These are phyloP conservation scores for Melieria omissa DNA, from an alignment of 2,888 invertebrate genomes.

Conservation along the genomic window DNA sequence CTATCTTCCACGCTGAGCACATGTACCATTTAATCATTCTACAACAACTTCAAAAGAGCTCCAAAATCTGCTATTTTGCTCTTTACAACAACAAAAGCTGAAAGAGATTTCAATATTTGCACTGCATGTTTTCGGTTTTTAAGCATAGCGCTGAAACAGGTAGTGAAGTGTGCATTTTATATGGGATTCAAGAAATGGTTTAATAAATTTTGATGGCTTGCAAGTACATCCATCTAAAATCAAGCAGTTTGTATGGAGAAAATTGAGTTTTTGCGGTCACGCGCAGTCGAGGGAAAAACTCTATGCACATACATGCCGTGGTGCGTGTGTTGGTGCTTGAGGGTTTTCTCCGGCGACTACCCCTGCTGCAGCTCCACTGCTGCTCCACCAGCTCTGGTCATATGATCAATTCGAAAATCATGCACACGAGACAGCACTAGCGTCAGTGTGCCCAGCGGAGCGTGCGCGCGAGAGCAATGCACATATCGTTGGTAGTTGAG, in stretches of 20 bases:
- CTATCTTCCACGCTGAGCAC: too few relatives aligned
- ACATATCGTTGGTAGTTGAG: not conserved
- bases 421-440: conserved; percentile 12
- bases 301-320: conserved; percentile 2
- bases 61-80: too few relatives aligned
- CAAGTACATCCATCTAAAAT: not conserved
- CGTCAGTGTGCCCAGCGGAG: too few relatives aligned
- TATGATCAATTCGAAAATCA: conserved; percentile 23
- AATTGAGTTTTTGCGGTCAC: conserved; percentile 15
- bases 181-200: too few relatives aligned
- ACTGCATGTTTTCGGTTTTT: too few relatives aligned
- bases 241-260: not conserved
- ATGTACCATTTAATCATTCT: too few relatives aligned
- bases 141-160: too few relatives aligned
- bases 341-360: conserved; percentile 7
- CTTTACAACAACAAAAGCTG: too few relatives aligned
- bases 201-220: not conserved
- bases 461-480: conserved; percentile 10
- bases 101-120: too few relatives aligned
- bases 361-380: not conserved
- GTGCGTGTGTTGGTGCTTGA: conserved; percentile 9
- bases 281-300: conserved; percentile 28
- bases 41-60: too few relatives aligned
- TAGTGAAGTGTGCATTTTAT: too few relatives aligned
- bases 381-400: conserved; percentile 15